A percentile compares a stretch with the other conserved stretches of the same genome.
These are phyloP conservation scores for Tyto alba DNA, from an alignment of 2,113 vertebrate species.

Conservation along the genomic window DNA sequence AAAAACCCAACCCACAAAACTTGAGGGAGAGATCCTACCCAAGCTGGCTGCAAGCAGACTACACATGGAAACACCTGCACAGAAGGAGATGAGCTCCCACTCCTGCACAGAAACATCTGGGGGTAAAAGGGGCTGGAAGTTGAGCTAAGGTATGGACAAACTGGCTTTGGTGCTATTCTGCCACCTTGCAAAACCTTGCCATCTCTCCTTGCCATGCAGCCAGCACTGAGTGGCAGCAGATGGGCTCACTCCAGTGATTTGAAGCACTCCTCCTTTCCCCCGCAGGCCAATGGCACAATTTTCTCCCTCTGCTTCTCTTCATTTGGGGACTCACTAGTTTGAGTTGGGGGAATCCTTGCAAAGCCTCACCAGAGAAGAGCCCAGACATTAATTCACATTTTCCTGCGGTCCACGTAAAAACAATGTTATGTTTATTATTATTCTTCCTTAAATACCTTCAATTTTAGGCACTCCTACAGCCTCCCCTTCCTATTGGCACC, in stretches of 20 bases:
- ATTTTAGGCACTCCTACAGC: not conserved
- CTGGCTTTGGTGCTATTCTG: not conserved
- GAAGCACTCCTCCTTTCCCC: not conserved
- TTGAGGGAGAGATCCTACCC: not conserved
- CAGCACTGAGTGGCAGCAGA: not conserved
- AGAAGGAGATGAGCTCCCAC: not conserved
- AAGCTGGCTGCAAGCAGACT: constrained; percentile 31
- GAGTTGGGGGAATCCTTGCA: not conserved
- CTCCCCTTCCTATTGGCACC: not conserved
- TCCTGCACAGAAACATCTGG: not conserved
- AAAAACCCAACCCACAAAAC: not conserved
- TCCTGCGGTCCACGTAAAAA: not conserved
- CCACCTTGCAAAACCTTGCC: not conserved
- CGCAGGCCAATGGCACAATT: constrained; percentile 1
- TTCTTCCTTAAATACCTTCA: not conserved
- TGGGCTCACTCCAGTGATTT: not conserved
- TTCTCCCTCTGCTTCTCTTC: not conserved
- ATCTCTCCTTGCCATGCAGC: not conserved
- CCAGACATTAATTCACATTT: not conserved
- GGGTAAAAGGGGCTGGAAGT: not conserved
- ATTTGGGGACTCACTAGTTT: not conserved
- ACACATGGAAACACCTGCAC: not conserved
- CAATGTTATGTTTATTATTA: rapidly evolving
- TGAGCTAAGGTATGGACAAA: not conserved
- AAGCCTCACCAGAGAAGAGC: not conserved